Evolutionary conservation across 2,113 vertebrate species (phyloP).

Genomic region (Stegastes partitus): DNA sequence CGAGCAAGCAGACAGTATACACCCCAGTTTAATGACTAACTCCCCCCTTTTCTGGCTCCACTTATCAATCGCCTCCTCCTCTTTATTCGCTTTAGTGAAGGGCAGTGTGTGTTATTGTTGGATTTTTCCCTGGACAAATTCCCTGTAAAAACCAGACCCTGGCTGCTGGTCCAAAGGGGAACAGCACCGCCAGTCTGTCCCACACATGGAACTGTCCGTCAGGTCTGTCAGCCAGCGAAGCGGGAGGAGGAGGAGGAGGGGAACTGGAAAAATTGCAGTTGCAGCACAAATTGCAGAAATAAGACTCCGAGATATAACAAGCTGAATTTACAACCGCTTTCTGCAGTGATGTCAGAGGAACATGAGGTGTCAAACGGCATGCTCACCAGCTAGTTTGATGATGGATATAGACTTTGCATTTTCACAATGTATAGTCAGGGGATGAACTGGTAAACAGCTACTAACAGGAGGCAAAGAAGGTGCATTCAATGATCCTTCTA

Average conservation of each 20-base stretch:
- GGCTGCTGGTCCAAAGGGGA: constrained; percentile 17
- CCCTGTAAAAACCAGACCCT: constrained; percentile 58
- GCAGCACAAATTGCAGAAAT: constrained; percentile 60
- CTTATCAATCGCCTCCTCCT: neutral
- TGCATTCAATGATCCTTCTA: neutral
- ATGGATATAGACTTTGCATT: constrained; percentile 9
- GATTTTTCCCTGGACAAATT: constrained; percentile 62
- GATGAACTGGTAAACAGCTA: neutral
- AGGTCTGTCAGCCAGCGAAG: constrained; percentile 31
- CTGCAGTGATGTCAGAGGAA: constrained; percentile 17
- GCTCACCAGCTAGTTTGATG: neutral
- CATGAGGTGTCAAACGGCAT: constrained; percentile 22
- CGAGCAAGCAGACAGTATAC: too few relatives aligned
- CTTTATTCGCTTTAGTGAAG: constrained; percentile 27
- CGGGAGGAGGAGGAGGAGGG: constrained; percentile 52
- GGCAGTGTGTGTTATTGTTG: constrained; percentile 64
- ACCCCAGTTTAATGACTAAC: too few relatives aligned
- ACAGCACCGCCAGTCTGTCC: constrained; percentile 25
- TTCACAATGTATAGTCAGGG: neutral
- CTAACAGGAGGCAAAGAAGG: neutral
- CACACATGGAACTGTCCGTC: constrained; percentile 77
- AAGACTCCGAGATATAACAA: constrained; percentile 43
- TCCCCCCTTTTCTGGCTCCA: too few relatives aligned
- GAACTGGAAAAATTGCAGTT: constrained; percentile 47
- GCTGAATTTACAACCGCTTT: constrained; percentile 50